Evolutionary conservation across 2,113 vertebrate species (phyloP).

Genomic region (Plestiodon gilberti): DNA sequence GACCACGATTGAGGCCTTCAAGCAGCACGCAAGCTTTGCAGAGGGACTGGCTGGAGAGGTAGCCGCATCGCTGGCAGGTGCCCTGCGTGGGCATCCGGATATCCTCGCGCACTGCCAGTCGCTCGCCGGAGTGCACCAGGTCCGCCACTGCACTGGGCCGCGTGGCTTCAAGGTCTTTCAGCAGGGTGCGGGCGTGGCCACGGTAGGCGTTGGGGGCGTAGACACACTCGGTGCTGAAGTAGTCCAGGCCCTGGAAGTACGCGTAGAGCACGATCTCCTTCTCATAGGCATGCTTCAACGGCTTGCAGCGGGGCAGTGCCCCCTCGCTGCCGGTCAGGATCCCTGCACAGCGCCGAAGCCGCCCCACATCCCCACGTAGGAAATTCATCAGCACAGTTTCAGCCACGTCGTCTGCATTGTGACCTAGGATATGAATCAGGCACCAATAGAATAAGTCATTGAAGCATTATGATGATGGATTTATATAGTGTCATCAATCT

Average conservation of each 20-base stretch:
- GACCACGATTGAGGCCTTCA: slow-evolving; percentile 86
- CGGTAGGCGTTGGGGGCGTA: slow-evolving; percentile 91
- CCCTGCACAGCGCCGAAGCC: slow-evolving; percentile 81
- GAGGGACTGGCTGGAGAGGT: slow-evolving; percentile 86
- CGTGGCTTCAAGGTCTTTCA: slow-evolving; percentile 86
- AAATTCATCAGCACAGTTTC: slow-evolving; percentile 93
- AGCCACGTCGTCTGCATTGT: slow-evolving; percentile 89
- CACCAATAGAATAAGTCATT: not conserved
- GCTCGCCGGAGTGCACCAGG: slow-evolving; percentile 88
- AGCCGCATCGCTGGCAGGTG: slow-evolving; percentile 85
- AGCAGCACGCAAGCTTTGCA: slow-evolving; percentile 89
- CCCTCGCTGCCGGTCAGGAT: slow-evolving; percentile 79
- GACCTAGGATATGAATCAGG: slow-evolving; percentile 72
- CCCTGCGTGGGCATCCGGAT: slow-evolving; percentile 84
- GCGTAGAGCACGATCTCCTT: slow-evolving; percentile 95
- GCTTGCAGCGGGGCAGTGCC: slow-evolving; percentile 86
- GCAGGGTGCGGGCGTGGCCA: slow-evolving; percentile 83
- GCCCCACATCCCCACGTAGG: slow-evolving; percentile 86
- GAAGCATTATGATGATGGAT: no score
- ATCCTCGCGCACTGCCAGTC: slow-evolving; percentile 80
- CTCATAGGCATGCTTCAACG: slow-evolving; percentile 89
- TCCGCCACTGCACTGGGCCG: slow-evolving; percentile 87
- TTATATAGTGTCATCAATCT: no score
- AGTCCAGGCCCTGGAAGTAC: slow-evolving; percentile 89
- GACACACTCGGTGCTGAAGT: slow-evolving; percentile 90